phyloP scores from a whole-genome alignment of 2,888 invertebrate species.

The Baccha elongata region DNA sequence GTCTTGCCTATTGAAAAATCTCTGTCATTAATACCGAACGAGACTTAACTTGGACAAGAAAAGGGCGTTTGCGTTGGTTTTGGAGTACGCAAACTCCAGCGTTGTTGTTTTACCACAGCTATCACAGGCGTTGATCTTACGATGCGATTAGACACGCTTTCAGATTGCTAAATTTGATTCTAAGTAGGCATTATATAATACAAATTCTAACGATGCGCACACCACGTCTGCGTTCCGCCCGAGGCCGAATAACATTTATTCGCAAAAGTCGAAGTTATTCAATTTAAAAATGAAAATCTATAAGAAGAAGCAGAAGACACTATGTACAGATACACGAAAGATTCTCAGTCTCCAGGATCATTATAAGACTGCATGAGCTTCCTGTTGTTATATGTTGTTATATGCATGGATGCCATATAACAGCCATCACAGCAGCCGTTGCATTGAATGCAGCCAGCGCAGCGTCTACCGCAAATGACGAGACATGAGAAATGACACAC shows the following conservation, averaged over 20 bases:
- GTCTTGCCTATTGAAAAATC: conserved; percentile 53
- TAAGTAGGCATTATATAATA: conserved; percentile 67
- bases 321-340: conserved; percentile 43
- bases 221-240: conserved; percentile 42
- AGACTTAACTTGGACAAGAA: conserved; percentile 66
- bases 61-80: conserved; percentile 69
- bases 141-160: conserved; percentile 66
- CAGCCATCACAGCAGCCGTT: not conserved
- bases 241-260: conserved; percentile 42
- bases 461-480: conserved; percentile 57
- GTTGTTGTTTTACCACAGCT: conserved; percentile 29
- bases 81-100: conserved; percentile 18
- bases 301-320: conserved; percentile 6
- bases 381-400: conserved; percentile 47
- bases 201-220: conserved; percentile 63
- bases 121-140: conserved; percentile 64
- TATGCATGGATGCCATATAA: conserved; percentile 2
- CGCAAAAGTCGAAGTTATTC: conserved; percentile 66
- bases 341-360: conserved; percentile 45
- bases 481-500: conserved; percentile 71
- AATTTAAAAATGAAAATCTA: conserved; percentile 46
- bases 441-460: not conserved
- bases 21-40: conserved; percentile 65
- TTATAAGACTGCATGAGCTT: conserved; percentile 47
- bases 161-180: conserved; percentile 68